phyloP scores from a whole-genome alignment of 2,113 vertebrate species.

The Gasterosteus aculeatus region DNA sequence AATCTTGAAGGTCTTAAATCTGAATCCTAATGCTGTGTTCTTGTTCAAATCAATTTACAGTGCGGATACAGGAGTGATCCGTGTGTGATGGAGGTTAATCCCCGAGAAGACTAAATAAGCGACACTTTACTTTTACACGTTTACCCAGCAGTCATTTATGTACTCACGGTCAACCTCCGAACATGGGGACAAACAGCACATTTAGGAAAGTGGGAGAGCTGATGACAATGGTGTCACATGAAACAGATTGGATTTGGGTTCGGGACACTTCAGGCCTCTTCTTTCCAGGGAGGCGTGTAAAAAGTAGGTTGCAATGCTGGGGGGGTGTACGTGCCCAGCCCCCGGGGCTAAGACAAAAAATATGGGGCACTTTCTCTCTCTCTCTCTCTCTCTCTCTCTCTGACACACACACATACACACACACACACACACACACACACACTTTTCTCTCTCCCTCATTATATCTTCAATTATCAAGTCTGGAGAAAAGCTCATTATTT shows the following conservation, averaged over 20 bases:
- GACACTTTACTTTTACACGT: slow-evolving; percentile 67
- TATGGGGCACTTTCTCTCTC: slow-evolving; percentile 66
- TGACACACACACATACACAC: neutral
- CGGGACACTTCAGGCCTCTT: slow-evolving; percentile 54
- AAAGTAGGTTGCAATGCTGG: slow-evolving; percentile 79
- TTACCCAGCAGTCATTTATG: slow-evolving; percentile 73
- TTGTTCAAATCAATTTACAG: slow-evolving; percentile 81
- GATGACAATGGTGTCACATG: slow-evolving; percentile 64
- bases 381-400: neutral
- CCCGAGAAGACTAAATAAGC: slow-evolving; percentile 46
- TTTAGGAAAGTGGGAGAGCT: slow-evolving; percentile 54
- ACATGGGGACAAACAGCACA: slow-evolving; percentile 63
- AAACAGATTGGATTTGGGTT: slow-evolving; percentile 76
- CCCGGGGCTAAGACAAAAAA: slow-evolving; percentile 74
- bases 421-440: slow-evolving; percentile 4
- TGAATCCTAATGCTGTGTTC: slow-evolving; percentile 76
- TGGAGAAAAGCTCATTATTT: slow-evolving; percentile 70
- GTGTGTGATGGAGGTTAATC: slow-evolving; percentile 69
- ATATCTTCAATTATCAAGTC: slow-evolving; percentile 74
- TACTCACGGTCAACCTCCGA: slow-evolving; percentile 63
- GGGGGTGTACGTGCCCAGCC: slow-evolving; percentile 68
- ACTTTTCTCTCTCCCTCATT: slow-evolving; percentile 58
- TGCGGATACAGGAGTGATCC: slow-evolving; percentile 68
- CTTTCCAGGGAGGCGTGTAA: slow-evolving; percentile 53
- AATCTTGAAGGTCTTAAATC: slow-evolving; percentile 77